Percentiles rank a stretch among this genome's conserved stretches.
Evolutionary conservation across 2,888 invertebrate species (phyloP).

Genomic region (Boloria selene): DNA sequence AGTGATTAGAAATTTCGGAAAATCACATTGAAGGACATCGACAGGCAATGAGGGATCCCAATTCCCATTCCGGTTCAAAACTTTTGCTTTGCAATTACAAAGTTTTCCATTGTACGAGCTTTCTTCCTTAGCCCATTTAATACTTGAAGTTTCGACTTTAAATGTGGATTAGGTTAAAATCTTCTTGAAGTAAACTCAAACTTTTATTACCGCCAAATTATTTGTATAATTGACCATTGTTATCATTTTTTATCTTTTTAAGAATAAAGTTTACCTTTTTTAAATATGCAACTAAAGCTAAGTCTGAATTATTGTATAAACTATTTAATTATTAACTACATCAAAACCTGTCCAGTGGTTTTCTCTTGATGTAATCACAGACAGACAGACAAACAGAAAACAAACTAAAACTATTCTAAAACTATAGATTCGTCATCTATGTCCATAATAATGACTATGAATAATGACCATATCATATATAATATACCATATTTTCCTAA

Average conservation of each 20-base stretch:
- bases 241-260: background rate
- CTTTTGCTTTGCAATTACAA: constrained; percentile 42
- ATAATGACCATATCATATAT: too few relatives aligned
- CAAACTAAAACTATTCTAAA: too few relatives aligned
- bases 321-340: too few relatives aligned
- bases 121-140: constrained; percentile 30
- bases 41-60: constrained; percentile 54
- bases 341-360: too few relatives aligned
- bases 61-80: constrained; percentile 51
- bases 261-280: too few relatives aligned
- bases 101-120: constrained; percentile 41
- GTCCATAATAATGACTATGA: too few relatives aligned
- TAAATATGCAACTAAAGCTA: too few relatives aligned
- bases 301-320: too few relatives aligned
- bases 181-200: constrained; percentile 16
- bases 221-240: background rate
- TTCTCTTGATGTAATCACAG: too few relatives aligned
- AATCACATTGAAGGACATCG: constrained; percentile 49
- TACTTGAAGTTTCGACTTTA: constrained; percentile 28
- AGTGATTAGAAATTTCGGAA: constrained; percentile 37
- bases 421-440: too few relatives aligned
- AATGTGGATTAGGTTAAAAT: constrained; percentile 28
- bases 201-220: constrained; percentile 6
- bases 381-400: too few relatives aligned
- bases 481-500: too few relatives aligned